Base-by-base conservation (phyloP, 2,113 vertebrate genomes). In the Perca flavescens region DNA sequence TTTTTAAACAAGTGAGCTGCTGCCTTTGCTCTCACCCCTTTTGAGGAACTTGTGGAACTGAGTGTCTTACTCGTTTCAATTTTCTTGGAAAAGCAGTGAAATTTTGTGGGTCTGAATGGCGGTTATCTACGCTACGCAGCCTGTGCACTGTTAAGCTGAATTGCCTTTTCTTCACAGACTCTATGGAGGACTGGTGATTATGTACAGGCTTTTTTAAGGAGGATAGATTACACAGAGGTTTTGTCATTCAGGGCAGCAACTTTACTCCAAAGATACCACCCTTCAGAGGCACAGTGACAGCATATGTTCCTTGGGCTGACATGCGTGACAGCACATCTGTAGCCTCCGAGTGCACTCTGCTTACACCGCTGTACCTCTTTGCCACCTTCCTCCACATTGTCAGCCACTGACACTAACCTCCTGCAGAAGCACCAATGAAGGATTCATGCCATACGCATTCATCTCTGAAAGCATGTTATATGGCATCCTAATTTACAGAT, bases 111-210 rank as follows among this genome's bases (percentile, higher is more conserved):
- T 71, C 60, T 89, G 72, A 86, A 66, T 60, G 47, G 86, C 57
- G 72, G 85, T 85, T 92, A 93, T 94, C 90, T 84, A 43, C 25
- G 43, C 60, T 19, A 14, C 46, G 49, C 90, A 91, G 88, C 78
- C 72, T 68, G 62, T 71, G 76, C 43, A 15, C 67, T 53, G 72
- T 89, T 83, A 79, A 90, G 80, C 79, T 84, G 76, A 90, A 74
- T 72, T 79, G 43, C 71, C 72, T 84, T 86, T 91, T 86, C 57
- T 80, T 79, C n/a, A 64, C 67, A 28, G 34, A 72, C 78, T 89
- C 43, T 22, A 52, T 58, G 6, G 77, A 53, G 75, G 49, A 47
- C 57, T 11, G 8, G 65, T 84, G 80, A 81, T 78, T 83, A 78
- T 86, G 34, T n/a, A 43, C 10, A 31, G 76, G 34, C 50, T 75